Evolutionary conservation across 1,140 invertebrate species (phyloP).

Genomic region (Berghia stephanieae): DNA sequence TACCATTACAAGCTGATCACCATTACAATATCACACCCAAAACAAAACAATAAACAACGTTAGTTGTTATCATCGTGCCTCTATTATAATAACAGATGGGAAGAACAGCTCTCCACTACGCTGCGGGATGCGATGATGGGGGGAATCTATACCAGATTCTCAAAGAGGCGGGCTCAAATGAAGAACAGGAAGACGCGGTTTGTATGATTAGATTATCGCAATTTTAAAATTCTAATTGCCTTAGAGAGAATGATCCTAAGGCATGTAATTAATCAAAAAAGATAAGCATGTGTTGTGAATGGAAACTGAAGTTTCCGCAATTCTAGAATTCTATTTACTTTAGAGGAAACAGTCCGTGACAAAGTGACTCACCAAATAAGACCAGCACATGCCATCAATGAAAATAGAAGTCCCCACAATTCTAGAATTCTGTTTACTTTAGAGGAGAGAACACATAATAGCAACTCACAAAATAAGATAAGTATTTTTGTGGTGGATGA

Average conservation of each 20-base stretch:
- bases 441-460: too few species aligned
- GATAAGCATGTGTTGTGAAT: not conserved
- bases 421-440: too few species aligned
- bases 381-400: too few species aligned
- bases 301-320: not conserved
- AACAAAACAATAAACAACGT: too few species aligned
- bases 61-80: too few species aligned
- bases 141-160: constrained; percentile 44
- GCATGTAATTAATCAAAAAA: not conserved
- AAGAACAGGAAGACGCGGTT: constrained; percentile 43
- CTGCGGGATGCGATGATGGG: constrained; percentile 41
- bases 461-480: too few species aligned
- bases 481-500: too few species aligned
- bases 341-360: constrained; percentile 2
- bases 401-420: too few species aligned
- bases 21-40: too few species aligned
- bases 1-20: too few species aligned
- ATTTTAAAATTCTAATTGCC: not conserved
- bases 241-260: not conserved
- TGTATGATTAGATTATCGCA: not conserved
- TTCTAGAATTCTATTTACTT: not conserved
- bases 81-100: too few species aligned
- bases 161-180: constrained; percentile 44
- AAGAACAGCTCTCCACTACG: constrained; percentile 49
- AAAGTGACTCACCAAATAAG: too few species aligned